Conservation (phyloP, 2,888 invertebrate species). For the Drosophila pseudotalamancana region DNA sequence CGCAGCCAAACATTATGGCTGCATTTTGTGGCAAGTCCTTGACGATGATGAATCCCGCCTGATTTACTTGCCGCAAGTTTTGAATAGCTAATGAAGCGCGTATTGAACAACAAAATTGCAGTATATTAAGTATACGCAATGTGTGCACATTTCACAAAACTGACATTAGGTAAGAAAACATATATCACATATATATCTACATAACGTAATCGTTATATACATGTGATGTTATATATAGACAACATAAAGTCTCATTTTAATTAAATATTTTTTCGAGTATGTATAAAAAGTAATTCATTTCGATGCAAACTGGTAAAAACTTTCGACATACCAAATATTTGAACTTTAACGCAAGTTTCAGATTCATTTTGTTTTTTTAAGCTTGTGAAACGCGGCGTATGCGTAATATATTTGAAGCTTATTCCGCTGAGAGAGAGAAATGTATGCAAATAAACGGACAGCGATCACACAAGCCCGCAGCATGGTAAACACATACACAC, state of each 20-base stretch:
- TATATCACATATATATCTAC: not conserved
- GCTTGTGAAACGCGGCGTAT: constrained; percentile 37
- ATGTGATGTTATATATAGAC: not conserved
- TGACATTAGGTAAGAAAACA: not conserved
- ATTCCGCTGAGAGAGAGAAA: constrained; percentile 34
- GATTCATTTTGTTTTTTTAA: constrained; percentile 2
- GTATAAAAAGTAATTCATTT: not conserved
- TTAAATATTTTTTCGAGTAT: not conserved
- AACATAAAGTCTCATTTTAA: not conserved
- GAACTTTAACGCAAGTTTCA: constrained; percentile 6
- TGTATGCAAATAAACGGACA: constrained; percentile 54
- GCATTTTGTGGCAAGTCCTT: constrained; percentile 51
- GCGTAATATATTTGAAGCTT: constrained; percentile 47
- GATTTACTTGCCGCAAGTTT: constrained; percentile 53
- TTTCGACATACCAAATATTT: constrained; percentile 18
- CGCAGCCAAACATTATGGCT: constrained; percentile 42
- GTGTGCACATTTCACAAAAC: constrained; percentile 4
- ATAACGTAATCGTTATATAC: not conserved
- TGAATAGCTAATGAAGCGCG: constrained; percentile 68
- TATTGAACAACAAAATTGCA: constrained; percentile 24
- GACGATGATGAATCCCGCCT: constrained; percentile 57
- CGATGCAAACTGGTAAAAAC: not conserved
- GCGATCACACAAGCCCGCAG: constrained; percentile 12
- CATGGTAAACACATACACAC: constrained; percentile 24
- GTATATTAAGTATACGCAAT: not conserved